Evolutionary conservation across 2,113 vertebrate genomes (phyloP).

Genomic region (Pterocles orientalis): DNA sequence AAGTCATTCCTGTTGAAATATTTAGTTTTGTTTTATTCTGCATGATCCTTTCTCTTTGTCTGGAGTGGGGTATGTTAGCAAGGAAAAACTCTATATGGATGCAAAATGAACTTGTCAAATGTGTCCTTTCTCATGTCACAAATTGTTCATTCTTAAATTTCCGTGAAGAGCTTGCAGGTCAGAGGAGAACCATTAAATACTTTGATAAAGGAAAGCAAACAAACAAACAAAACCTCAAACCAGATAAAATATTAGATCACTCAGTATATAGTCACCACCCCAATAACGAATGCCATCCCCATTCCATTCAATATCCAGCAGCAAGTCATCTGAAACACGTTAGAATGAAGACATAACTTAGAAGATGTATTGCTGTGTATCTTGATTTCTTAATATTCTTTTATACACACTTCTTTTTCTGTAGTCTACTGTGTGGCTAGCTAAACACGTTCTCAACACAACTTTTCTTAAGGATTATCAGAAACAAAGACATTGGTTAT

Average conservation of each 20-base stretch:
- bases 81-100: neutral
- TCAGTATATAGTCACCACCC: neutral
- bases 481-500: neutral
- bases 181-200: neutral
- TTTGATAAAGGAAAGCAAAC: neutral
- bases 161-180: neutral
- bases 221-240: accelerated
- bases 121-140: neutral
- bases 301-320: neutral
- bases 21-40: neutral
- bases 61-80: neutral
- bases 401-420: neutral
- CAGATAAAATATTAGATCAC: neutral
- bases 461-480: neutral
- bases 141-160: neutral
- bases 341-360: neutral
- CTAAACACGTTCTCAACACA: neutral
- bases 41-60: neutral
- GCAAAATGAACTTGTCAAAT: neutral
- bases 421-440: neutral
- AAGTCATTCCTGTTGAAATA: neutral
- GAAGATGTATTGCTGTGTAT: neutral
- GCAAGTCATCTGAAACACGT: neutral
- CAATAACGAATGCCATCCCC: neutral
- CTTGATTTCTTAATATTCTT: neutral